Base-by-base conservation (phyloP, 2,888 invertebrate genomes). In the Abrostola tripartita region DNA sequence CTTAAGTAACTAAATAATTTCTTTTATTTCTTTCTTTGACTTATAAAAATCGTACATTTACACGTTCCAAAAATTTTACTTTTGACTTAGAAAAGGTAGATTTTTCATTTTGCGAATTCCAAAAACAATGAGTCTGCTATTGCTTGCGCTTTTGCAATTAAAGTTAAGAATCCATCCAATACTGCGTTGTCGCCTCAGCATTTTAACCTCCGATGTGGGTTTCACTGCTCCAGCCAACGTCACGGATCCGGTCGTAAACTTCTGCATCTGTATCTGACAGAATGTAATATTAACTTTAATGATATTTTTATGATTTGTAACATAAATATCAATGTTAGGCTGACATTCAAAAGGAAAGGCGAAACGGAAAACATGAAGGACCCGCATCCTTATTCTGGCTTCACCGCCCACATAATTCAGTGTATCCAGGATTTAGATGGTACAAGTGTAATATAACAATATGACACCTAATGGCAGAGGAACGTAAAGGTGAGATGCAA, bases 401-500 rank as follows among this genome's bases (percentile, higher is more conserved):
- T 44, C 73, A 68, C 64, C 70, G 69, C 65, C 55, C 53, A 72
- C 68, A 75, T 74, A 73, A 55, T 70, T 67, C 53, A 64, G 52
- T 60, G 54, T 69, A 66, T 74, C 66, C 71, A 61, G 52, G 69
- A 73, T 77, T 73, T 68, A 59, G 74, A 36, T 78, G 56, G 40
- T 70, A 65, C 84, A 76, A 78, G 83, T 82, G 82, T 86, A 84
- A 86, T 88, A 84, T 85, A 87, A 89, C 88, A 88, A 89, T 88
- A 86, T 85, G 85, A 85, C 85, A 88, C 83, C 85, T 91, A 89
- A 89, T 88, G 85, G 84, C 76, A 77, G 77, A 83, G 83, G 86
- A 86, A 87, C 81, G 84, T 86, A 84, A 87, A 91, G 90, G 89
- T 90, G 84, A 81, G 88, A 91, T 90, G 91, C 90, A 91, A 91